Conservation (phyloP, 2,113 vertebrate species). For the Tupaia chinensis region DNA sequence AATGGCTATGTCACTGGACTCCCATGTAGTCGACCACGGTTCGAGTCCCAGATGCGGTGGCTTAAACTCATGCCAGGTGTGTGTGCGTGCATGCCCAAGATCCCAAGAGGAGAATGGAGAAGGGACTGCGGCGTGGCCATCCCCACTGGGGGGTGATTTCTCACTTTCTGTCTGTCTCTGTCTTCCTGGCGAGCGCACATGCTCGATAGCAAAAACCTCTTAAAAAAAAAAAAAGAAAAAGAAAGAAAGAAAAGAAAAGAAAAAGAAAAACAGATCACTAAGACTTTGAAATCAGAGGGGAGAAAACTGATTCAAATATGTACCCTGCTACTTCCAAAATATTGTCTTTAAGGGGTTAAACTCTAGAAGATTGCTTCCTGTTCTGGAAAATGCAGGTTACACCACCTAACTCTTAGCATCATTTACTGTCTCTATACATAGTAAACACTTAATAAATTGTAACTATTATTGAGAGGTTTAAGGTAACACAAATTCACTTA, state of each 20-base stretch:
- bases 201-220: too few relatives aligned
- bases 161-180: too few relatives aligned
- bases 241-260: background rate
- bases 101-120: too few relatives aligned
- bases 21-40: too few relatives aligned
- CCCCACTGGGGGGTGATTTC: too few relatives aligned
- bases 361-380: background rate
- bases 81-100: too few relatives aligned
- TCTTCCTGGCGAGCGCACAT: too few relatives aligned
- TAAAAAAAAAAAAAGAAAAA: conserved; percentile 7
- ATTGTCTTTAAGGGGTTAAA: conserved; percentile 26
- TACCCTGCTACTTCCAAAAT: conserved; percentile 31
- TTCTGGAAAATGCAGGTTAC: background rate
- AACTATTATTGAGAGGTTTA: background rate
- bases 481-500: conserved; percentile 52
- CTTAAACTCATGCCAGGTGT: too few relatives aligned
- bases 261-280: background rate
- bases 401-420: background rate
- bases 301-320: background rate
- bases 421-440: conserved; percentile 5
- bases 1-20: too few relatives aligned
- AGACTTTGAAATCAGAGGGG: background rate
- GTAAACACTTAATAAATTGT: conserved; percentile 15
- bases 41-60: too few relatives aligned
- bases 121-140: too few relatives aligned